Evolutionary conservation across 1,140 invertebrate species (phyloP).

Genomic region (Lordiphosa collinella): DNA sequence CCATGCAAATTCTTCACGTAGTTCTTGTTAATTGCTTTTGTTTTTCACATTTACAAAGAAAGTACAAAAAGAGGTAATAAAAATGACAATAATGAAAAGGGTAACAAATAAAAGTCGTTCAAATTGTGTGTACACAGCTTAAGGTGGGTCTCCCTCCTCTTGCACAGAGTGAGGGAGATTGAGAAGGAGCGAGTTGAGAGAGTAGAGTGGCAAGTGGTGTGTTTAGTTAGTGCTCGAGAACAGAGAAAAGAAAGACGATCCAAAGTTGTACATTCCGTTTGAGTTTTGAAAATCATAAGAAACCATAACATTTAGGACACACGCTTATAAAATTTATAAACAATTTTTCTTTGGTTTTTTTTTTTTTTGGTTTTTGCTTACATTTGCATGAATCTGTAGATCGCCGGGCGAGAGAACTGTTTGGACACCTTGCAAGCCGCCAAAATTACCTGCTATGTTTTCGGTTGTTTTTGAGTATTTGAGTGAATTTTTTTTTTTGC

Average conservation of each 20-base stretch:
- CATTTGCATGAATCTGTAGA: constrained; percentile 79
- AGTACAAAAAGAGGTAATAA: constrained; percentile 22
- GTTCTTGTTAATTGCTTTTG: constrained; percentile 41
- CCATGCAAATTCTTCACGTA: constrained; percentile 79
- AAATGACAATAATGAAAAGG: neutral
- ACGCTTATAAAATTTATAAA: constrained; percentile 46
- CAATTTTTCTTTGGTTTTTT: constrained; percentile 19
- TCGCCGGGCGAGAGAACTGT: constrained; percentile 74
- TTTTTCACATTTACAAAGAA: constrained; percentile 59
- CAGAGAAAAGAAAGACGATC: constrained; percentile 26
- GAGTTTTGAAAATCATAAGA: constrained; percentile 35
- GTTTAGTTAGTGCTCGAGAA: constrained; percentile 40
- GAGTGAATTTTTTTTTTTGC: constrained; percentile 32
- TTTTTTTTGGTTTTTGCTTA: constrained; percentile 58
- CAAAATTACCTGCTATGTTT: constrained; percentile 74
- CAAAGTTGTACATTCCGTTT: constrained; percentile 37
- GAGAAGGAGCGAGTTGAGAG: neutral
- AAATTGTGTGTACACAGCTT: constrained; percentile 29
- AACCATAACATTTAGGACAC: constrained; percentile 52
- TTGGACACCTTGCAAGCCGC: constrained; percentile 65
- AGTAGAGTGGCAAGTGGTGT: constrained; percentile 9
- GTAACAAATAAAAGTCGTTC: constrained; percentile 30
- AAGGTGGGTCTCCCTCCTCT: neutral
- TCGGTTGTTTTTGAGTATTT: constrained; percentile 22
- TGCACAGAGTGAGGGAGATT: neutral